Conservation (phyloP, 2,888 invertebrate species). For the Cryptocephalus primarius region DNA sequence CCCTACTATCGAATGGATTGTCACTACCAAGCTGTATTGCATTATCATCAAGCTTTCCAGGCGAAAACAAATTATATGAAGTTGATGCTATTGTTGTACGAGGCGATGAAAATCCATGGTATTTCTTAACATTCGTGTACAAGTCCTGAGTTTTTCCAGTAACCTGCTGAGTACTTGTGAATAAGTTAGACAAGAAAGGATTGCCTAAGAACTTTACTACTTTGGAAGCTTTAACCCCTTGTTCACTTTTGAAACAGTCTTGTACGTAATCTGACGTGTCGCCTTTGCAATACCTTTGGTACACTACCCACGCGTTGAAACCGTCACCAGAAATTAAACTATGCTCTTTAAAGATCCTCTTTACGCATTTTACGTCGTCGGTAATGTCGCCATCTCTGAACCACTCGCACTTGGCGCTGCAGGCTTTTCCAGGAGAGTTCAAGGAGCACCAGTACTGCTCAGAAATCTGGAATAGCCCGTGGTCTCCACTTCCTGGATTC, state of each 20-base stretch:
- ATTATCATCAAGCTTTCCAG: no score
- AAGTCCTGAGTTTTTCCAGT: no score
- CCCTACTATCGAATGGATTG: no score
- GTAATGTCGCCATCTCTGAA: conserved; percentile 57
- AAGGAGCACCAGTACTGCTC: conserved; percentile 51
- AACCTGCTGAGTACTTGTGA: no score
- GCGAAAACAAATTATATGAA: no score
- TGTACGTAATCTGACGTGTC: conserved; percentile 20
- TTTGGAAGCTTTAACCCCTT: conserved; percentile 2
- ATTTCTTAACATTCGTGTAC: no score
- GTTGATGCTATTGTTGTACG: no score
- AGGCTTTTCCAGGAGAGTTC: conserved; percentile 34
- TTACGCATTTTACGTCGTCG: conserved; percentile 59
- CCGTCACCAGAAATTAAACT: conserved; percentile 57
- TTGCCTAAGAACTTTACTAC: conserved; percentile 8
- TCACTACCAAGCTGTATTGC: no score
- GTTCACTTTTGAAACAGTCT: conserved; percentile 6
- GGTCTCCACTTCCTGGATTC: conserved; percentile 51
- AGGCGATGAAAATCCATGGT: no score
- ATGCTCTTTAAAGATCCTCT: conserved; percentile 54
- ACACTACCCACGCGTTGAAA: conserved; percentile 65
- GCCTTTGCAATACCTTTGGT: conserved; percentile 47
- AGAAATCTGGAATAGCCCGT: conserved; percentile 62
- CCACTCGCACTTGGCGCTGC: conserved; percentile 48
- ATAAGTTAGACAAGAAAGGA: no score